Conservation (phyloP, 2,113 vertebrate species). For the Neolamprologus ventralis region DNA sequence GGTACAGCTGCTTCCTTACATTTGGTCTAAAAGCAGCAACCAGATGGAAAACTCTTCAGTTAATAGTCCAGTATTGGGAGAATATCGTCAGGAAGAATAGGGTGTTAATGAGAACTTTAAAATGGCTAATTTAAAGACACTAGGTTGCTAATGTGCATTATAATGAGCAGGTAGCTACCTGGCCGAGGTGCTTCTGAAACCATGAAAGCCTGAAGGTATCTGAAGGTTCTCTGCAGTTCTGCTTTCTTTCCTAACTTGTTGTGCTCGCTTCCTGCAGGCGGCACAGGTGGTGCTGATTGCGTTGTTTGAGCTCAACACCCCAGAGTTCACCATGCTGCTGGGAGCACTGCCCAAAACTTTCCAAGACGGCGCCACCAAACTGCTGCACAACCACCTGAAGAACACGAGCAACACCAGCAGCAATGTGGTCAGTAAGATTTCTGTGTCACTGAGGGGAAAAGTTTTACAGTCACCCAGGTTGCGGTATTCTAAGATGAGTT, state of each 20-base stretch:
- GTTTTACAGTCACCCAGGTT: not conserved
- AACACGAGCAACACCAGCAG: constrained; percentile 87
- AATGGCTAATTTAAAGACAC: not conserved
- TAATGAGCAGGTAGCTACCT: not conserved
- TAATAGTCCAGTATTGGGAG: not conserved
- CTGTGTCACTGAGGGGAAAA: not conserved
- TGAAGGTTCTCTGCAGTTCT: not conserved
- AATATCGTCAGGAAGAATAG: not conserved
- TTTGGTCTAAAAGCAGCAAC: not conserved
- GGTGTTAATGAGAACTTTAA: not conserved
- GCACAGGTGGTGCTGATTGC: constrained; percentile 95
- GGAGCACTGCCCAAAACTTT: constrained; percentile 98
- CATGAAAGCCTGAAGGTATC: not conserved
- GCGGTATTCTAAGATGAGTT: not conserved
- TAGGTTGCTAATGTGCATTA: not conserved
- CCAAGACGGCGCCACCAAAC: constrained; percentile 98
- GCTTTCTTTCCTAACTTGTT: not conserved
- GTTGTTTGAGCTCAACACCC: constrained; percentile 95
- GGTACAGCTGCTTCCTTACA: not conserved
- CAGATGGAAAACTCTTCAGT: not conserved
- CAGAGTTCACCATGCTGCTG: constrained; percentile 98
- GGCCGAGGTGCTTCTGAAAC: not conserved
- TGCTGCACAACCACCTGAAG: constrained; percentile 96
- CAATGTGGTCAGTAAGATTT: constrained; percentile 75
- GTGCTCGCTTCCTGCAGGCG: constrained; percentile 70